Evolutionary conservation across 2,797 vertebrate species (phyloP).

Genomic region (Pangasius krempfi): DNA sequence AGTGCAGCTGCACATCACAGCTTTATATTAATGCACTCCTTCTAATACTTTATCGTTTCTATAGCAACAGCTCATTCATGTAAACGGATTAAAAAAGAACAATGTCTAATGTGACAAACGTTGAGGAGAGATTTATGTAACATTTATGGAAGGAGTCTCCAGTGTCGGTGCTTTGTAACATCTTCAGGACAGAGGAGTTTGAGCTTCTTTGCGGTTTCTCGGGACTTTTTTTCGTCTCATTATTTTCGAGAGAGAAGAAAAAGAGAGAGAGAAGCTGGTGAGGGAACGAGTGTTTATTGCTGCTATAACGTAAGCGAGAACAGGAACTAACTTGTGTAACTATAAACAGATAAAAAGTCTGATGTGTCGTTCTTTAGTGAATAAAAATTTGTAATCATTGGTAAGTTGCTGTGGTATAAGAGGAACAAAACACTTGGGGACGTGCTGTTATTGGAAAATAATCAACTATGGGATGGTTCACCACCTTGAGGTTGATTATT

Average conservation of each 20-base stretch:
- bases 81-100: background rate
- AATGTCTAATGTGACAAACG: background rate
- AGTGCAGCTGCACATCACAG: background rate
- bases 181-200: background rate
- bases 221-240: too few species aligned
- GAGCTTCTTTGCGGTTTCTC: too few species aligned
- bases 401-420: background rate
- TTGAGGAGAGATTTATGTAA: background rate
- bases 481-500: background rate
- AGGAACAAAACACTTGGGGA: background rate
- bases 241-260: too few species aligned
- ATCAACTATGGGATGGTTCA: background rate
- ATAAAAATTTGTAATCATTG: background rate
- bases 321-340: too few species aligned
- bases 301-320: background rate
- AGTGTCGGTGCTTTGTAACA: background rate
- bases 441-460: background rate
- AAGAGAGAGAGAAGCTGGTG: too few species aligned
- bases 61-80: background rate
- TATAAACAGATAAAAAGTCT: too few species aligned
- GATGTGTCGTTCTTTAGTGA: too few species aligned
- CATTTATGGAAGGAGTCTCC: background rate
- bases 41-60: background rate
- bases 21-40: background rate
- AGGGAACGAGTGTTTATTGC: background rate